A percentile compares a stretch with the other conserved stretches of the same genome.
phyloP scores from a whole-genome alignment of 1,140 invertebrate species.

The Brachionus manjavacas region DNA sequence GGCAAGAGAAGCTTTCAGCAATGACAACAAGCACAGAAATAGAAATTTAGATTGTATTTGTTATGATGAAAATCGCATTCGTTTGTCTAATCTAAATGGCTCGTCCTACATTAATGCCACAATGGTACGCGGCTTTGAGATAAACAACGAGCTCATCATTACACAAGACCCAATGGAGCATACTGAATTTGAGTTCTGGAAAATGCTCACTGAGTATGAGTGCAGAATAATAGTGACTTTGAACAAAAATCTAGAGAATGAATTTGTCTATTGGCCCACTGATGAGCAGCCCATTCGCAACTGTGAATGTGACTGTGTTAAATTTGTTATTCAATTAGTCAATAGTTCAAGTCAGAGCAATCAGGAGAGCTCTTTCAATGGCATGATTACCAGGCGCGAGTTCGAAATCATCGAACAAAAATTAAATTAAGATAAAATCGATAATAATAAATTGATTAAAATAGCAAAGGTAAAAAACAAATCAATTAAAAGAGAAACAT shows the following conservation, averaged over 20 bases:
- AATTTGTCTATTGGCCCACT: slow-evolving; percentile 47
- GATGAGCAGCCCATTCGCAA: not conserved
- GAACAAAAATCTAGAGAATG: slow-evolving; percentile 54
- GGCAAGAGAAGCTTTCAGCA: slow-evolving; percentile 23
- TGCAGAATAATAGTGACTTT: slow-evolving; percentile 14
- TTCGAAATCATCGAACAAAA: slow-evolving; percentile 33
- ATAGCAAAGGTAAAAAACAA: too few relatives aligned
- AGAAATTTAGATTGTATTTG: slow-evolving; percentile 22
- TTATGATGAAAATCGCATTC: slow-evolving; percentile 33
- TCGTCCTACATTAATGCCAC: slow-evolving; percentile 39
- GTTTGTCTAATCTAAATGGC: slow-evolving; percentile 6
- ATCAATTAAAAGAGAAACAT: too few relatives aligned
- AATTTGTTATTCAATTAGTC: slow-evolving; percentile 22
- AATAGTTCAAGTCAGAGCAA: not conserved
- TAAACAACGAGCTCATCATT: slow-evolving; percentile 1
- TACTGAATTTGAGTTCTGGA: slow-evolving; percentile 38
- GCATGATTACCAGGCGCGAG: not conserved
- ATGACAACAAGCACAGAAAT: slow-evolving; percentile 32
- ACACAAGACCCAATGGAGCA: slow-evolving; percentile 35
- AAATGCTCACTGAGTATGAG: slow-evolving; percentile 31
- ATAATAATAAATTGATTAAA: too few relatives aligned
- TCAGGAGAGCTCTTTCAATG: not conserved
- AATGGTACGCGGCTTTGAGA: slow-evolving; percentile 6
- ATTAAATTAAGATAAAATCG: too few relatives aligned
- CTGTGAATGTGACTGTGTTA: slow-evolving; percentile 20